A percentile compares a stretch with the other conserved stretches of the same genome.
Conservation (phyloP, 2,113 vertebrate genomes). For the Oostethus manadensis region DNA sequence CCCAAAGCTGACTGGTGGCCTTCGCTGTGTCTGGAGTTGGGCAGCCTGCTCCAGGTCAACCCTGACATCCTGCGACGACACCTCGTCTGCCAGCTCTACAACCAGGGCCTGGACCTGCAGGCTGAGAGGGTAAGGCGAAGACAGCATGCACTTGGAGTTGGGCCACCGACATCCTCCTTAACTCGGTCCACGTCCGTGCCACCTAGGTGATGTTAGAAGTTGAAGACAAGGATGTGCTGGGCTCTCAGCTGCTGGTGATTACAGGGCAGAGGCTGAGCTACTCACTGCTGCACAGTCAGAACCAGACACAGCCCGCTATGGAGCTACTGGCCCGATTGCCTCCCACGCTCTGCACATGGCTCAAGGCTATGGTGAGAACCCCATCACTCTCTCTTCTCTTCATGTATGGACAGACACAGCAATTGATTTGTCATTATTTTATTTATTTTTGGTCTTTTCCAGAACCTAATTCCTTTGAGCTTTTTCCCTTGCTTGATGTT, state of each 20-base stretch:
- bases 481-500: too few relatives aligned
- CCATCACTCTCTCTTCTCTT: background rate
- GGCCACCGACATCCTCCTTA: too few relatives aligned
- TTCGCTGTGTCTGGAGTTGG: conserved; percentile 78
- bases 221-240: conserved; percentile 89
- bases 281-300: conserved; percentile 80
- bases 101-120: conserved; percentile 82
- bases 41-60: conserved; percentile 83
- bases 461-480: too few relatives aligned
- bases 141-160: background rate
- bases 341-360: conserved; percentile 91
- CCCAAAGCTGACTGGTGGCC: conserved; percentile 82
- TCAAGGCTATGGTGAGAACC: conserved; percentile 90
- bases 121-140: conserved; percentile 86
- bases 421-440: too few relatives aligned
- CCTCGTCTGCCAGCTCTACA: conserved; percentile 91
- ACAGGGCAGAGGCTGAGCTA: conserved; percentile 88
- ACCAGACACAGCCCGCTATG: conserved; percentile 81
- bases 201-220: conserved; percentile 86
- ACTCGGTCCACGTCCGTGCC: background rate
- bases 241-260: conserved; percentile 89
- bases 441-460: too few relatives aligned
- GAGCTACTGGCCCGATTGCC: conserved; percentile 88
- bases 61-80: conserved; percentile 83
- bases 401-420: too few relatives aligned